Evolutionary conservation across 2,113 vertebrate species (phyloP).

Genomic region (Pseudorectes ferrugineus): DNA sequence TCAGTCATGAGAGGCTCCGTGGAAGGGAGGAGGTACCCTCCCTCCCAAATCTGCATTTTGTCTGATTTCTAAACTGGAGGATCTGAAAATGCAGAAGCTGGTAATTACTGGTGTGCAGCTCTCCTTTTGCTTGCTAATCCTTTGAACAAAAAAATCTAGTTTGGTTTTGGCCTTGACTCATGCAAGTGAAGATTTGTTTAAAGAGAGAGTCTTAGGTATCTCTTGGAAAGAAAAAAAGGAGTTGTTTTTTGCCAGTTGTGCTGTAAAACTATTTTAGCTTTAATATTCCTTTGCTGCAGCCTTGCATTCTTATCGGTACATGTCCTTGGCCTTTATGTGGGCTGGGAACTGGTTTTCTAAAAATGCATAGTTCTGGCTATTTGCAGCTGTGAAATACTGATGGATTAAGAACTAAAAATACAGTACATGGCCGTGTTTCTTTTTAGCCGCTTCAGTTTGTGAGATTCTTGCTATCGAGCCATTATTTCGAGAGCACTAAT

Average conservation of each 20-base stretch:
- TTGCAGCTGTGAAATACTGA: conserved; percentile 56
- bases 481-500: not conserved
- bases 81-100: not conserved
- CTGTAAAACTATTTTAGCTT: not conserved
- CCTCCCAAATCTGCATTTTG: not conserved
- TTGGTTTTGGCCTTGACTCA: not conserved
- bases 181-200: not conserved
- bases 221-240: not conserved
- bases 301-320: not conserved
- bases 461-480: not conserved
- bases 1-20: not conserved
- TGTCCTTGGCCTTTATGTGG: conserved; percentile 55
- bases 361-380: conserved; percentile 52
- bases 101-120: not conserved
- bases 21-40: not conserved
- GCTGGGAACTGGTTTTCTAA: conserved; percentile 50
- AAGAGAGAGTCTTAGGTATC: not conserved
- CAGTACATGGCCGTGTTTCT: conserved; percentile 7
- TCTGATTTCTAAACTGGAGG: not conserved
- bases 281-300: not conserved
- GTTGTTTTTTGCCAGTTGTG: not conserved
- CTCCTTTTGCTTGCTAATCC: not conserved
- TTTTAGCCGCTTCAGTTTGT: not conserved
- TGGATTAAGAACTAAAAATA: conserved; percentile 63
- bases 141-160: not conserved